Evolutionary conservation across 2,797 vertebrate species (phyloP).

Genomic region (Ficedula albicollis): DNA sequence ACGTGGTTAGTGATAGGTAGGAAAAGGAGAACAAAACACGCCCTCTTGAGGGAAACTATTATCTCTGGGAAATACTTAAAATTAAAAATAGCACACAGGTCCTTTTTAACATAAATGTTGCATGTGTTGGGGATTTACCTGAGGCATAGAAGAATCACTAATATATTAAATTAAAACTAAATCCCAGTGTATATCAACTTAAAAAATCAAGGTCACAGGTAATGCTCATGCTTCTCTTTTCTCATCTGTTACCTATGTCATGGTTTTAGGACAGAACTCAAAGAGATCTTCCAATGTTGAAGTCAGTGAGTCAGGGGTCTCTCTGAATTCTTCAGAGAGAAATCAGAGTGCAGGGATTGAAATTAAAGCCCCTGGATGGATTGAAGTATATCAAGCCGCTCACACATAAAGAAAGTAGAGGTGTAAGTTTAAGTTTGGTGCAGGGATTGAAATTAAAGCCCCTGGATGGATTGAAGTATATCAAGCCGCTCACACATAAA

Average conservation of each 20-base stretch:
- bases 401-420: too few species aligned
- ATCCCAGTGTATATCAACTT: accelerated
- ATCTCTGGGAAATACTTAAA: not conserved
- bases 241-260: accelerated
- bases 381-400: too few species aligned
- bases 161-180: not conserved
- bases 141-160: not conserved
- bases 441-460: too few species aligned
- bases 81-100: not conserved
- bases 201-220: not conserved
- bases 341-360: too few species aligned
- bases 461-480: too few species aligned
- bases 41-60: accelerated
- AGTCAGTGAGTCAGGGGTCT: too few species aligned
- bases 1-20: not conserved
- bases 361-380: too few species aligned
- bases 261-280: not conserved
- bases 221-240: not conserved
- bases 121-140: not conserved
- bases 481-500: too few species aligned
- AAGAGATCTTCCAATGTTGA: not conserved
- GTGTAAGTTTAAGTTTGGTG: too few species aligned
- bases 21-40: not conserved
- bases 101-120: not conserved
- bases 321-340: too few species aligned